Conservation (phyloP, 2,113 vertebrate species). For the Mastomys natalensis region DNA sequence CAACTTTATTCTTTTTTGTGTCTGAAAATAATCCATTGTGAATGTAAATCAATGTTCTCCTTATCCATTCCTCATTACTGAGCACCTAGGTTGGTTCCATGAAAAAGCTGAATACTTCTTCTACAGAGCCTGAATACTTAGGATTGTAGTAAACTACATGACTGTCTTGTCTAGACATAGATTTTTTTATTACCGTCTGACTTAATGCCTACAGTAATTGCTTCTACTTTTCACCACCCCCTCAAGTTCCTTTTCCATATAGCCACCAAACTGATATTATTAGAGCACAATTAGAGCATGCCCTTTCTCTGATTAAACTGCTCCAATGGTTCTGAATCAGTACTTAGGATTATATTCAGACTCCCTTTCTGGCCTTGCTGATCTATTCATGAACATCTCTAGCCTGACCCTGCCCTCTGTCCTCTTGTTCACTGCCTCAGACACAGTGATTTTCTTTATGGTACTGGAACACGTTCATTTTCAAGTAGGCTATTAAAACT, state of each 20-base stretch:
- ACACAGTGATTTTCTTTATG: neutral
- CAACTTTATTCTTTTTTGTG: neutral
- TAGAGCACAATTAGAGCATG: slow-evolving; percentile 58
- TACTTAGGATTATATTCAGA: slow-evolving; percentile 59
- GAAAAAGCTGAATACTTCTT: neutral
- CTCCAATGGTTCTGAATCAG: neutral
- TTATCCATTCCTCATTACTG: neutral
- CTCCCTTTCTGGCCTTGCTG: neutral
- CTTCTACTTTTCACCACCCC: neutral
- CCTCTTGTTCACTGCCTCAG: neutral
- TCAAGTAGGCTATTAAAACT: neutral
- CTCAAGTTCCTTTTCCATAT: neutral
- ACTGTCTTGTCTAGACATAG: neutral
- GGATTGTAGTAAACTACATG: neutral
- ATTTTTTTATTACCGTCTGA: slow-evolving; percentile 24
- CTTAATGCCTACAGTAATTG: slow-evolving; percentile 44
- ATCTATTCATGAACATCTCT: neutral
- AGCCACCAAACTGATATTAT: slow-evolving; percentile 33
- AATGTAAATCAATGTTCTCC: too few species aligned
- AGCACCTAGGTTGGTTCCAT: neutral
- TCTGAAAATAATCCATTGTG: neutral
- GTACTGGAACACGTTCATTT: neutral
- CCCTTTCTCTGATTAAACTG: slow-evolving; percentile 55
- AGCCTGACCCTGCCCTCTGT: neutral
- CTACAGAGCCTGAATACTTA: neutral